Percentiles rank a stretch among this genome's conserved stretches.
phyloP scores from a whole-genome alignment of 2,113 vertebrate genomes.

The Noturus placidus region DNA sequence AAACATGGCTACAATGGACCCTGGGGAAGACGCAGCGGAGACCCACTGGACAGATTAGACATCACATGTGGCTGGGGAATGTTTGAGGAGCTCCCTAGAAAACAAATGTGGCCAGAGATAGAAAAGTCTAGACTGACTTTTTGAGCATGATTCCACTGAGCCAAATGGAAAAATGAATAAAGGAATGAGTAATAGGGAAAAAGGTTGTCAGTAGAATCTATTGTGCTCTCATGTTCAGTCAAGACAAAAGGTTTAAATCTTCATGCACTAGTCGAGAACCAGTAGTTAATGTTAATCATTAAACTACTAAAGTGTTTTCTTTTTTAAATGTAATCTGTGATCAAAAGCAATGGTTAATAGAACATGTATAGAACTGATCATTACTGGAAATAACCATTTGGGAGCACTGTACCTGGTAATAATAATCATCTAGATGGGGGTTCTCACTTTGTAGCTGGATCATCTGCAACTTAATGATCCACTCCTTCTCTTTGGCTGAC shows the following conservation, averaged over 20 bases:
- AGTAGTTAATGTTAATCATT: background rate
- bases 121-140: background rate
- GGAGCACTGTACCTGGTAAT: constrained; percentile 83
- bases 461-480: constrained; percentile 92
- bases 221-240: background rate
- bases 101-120: background rate
- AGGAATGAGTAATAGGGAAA: background rate
- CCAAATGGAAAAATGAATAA: background rate
- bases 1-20: background rate
- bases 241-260: background rate
- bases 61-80: background rate
- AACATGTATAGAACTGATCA: background rate
- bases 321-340: background rate
- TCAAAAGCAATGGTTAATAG: background rate
- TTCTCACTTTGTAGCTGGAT: constrained; percentile 94
- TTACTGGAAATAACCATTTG: background rate
- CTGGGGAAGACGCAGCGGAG: background rate
- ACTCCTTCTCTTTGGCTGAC: constrained; percentile 89
- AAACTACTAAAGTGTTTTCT: background rate
- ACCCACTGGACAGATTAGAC: too few species aligned
- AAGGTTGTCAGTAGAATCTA: background rate
- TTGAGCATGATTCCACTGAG: background rate
- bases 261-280: background rate
- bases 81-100: background rate
- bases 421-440: constrained; percentile 86